Conservation (phyloP, 2,888 invertebrate genomes). For the Pseudococcus longispinus region DNA sequence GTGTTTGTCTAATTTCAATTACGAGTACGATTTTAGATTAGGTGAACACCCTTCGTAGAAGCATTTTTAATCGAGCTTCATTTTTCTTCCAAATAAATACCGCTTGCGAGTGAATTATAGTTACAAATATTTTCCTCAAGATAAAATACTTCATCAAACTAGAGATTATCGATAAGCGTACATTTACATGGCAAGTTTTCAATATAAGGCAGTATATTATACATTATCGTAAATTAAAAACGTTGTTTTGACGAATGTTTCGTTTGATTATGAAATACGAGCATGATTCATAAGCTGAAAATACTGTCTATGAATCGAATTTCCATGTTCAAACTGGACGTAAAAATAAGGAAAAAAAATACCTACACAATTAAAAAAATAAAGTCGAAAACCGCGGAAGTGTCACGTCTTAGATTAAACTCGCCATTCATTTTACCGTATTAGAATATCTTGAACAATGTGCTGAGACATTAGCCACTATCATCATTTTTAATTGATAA, state of each 20-base stretch:
- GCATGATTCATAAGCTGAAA: background rate
- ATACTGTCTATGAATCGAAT: background rate
- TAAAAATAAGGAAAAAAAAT: background rate
- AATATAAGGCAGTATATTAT: background rate
- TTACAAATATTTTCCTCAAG: background rate
- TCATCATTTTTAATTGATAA: slow-evolving; percentile 7
- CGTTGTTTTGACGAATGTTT: slow-evolving; percentile 19
- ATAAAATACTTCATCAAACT: background rate
- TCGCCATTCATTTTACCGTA: background rate
- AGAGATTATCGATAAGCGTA: slow-evolving; percentile 13
- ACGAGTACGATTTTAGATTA: background rate
- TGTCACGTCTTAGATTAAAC: background rate
- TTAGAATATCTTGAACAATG: background rate
- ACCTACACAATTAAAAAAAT: background rate
- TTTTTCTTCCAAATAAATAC: background rate
- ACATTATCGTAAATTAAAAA: background rate
- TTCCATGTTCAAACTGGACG: background rate
- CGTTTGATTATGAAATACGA: background rate
- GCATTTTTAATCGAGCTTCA: background rate
- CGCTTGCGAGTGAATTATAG: background rate
- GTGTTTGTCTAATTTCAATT: too few relatives aligned
- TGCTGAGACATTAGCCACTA: background rate
- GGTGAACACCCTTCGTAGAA: background rate
- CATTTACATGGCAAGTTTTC: background rate
- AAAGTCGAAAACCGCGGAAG: background rate